Evolutionary conservation across 2,888 invertebrate species (phyloP).

Genomic region (Odontocolon sp.): DNA sequence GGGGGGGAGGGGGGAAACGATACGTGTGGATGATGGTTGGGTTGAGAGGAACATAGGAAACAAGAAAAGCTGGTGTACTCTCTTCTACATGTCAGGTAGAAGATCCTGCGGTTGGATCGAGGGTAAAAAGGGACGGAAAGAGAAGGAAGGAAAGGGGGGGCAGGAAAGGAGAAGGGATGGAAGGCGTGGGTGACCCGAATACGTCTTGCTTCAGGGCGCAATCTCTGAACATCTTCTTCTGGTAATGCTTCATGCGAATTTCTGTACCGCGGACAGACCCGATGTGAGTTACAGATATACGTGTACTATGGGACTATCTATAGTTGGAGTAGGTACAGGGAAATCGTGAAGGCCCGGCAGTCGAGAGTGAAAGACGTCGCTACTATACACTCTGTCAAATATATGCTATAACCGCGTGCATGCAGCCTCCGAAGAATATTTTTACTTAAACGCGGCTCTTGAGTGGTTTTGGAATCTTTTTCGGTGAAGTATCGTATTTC

Average conservation of each 20-base stretch:
- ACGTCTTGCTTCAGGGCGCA: slow-evolving; percentile 76
- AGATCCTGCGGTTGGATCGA: slow-evolving; percentile 47
- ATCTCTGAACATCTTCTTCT: slow-evolving; percentile 76
- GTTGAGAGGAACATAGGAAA: slow-evolving; percentile 15
- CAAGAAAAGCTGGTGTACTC: background rate
- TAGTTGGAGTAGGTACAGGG: slow-evolving; percentile 2
- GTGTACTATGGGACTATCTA: slow-evolving; percentile 12
- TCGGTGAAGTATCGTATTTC: too few relatives aligned
- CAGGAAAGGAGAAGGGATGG: slow-evolving; percentile 56
- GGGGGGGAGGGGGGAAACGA: slow-evolving; percentile 3
- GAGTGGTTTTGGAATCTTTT: background rate
- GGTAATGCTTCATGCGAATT: slow-evolving; percentile 75
- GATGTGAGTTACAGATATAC: slow-evolving; percentile 44
- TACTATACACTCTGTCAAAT: slow-evolving; percentile 8
- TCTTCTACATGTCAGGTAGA: slow-evolving; percentile 51
- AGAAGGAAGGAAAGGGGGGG: slow-evolving; percentile 45
- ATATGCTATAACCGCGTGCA: background rate
- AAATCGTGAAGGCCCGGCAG: slow-evolving; percentile 15
- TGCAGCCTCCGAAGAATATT: slow-evolving; percentile 24
- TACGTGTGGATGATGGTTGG: slow-evolving; percentile 35
- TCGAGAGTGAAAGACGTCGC: slow-evolving; percentile 15
- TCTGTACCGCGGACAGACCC: slow-evolving; percentile 65
- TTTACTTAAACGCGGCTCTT: slow-evolving; percentile 11
- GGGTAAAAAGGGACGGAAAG: slow-evolving; percentile 42
- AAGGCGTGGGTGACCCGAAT: slow-evolving; percentile 76